phyloP scores from a whole-genome alignment of 2,113 vertebrate species.

The Ailuropoda melanoleuca region DNA sequence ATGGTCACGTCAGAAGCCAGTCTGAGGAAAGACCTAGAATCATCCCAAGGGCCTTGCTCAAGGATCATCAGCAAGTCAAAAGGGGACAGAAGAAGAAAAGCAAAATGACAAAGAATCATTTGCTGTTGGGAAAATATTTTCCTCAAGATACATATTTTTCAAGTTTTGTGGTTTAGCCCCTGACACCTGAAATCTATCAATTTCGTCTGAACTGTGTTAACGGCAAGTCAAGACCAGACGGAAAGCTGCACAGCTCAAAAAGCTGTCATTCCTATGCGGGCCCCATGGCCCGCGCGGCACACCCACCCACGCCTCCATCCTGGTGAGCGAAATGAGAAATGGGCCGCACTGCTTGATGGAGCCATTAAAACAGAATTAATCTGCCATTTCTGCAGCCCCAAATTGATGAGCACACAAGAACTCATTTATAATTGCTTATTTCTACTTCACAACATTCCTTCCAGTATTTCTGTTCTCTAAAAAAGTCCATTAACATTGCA shows the following conservation, averaged over 20 bases:
- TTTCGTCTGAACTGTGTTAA: neutral
- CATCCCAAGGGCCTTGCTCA: neutral
- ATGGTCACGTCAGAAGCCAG: neutral
- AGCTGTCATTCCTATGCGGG: neutral
- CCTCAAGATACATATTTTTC: neutral
- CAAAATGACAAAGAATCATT: neutral
- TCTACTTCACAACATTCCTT: constrained; percentile 25
- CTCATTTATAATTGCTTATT: constrained; percentile 54
- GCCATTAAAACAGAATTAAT: neutral
- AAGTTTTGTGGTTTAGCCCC: neutral
- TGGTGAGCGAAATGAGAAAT: neutral
- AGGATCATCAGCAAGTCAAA: neutral
- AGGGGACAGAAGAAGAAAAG: neutral
- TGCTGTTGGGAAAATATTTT: constrained; percentile 12
- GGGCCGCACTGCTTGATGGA: neutral
- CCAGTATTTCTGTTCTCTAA: constrained; percentile 33
- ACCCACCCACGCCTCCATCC: neutral
- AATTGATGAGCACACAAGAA: neutral
- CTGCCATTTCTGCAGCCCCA: constrained; percentile 45
- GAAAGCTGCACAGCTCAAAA: neutral
- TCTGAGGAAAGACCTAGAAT: neutral
- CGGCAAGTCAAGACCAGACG: neutral
- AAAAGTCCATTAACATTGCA: constrained; percentile 20
- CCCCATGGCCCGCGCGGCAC: rapidly evolving
- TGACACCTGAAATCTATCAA: neutral